Conservation (phyloP, 1,140 invertebrate species). For the Theocolax elegans region DNA sequence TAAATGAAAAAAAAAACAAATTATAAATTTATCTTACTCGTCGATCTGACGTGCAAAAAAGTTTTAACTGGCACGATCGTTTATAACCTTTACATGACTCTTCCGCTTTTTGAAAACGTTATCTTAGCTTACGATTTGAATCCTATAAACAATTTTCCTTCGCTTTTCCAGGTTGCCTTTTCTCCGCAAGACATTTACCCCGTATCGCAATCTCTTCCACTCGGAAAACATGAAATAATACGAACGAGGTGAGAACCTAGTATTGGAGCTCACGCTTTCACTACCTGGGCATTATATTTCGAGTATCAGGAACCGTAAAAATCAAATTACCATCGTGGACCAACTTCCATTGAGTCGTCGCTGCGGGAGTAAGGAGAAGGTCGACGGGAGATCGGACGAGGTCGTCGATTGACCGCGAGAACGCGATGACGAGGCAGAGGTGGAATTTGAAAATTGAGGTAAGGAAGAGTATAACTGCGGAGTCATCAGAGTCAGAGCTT, state of each 20-base stretch:
- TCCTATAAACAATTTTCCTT: background rate
- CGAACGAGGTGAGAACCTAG: background rate
- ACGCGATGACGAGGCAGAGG: background rate
- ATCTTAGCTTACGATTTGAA: background rate
- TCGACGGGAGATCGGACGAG: background rate
- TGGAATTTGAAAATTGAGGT: no score
- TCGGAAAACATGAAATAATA: constrained; percentile 1
- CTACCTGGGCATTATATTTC: background rate
- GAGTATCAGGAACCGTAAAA: constrained; percentile 2
- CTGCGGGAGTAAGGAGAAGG: no score
- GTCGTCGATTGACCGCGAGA: background rate
- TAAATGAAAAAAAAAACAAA: no score
- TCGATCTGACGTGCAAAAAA: no score
- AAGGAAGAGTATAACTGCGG: no score
- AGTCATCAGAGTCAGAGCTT: no score
- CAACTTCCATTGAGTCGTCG: no score
- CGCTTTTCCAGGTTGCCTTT: background rate
- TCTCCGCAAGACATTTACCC: no score
- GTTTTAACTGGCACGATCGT: no score
- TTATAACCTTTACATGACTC: no score
- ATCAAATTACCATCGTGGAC: background rate
- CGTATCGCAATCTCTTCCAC: background rate
- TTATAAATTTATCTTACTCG: no score
- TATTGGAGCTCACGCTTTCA: background rate
- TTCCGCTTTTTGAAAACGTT: no score